phyloP scores from a whole-genome alignment of 2,888 invertebrate species.

The Orgyia antiqua region DNA sequence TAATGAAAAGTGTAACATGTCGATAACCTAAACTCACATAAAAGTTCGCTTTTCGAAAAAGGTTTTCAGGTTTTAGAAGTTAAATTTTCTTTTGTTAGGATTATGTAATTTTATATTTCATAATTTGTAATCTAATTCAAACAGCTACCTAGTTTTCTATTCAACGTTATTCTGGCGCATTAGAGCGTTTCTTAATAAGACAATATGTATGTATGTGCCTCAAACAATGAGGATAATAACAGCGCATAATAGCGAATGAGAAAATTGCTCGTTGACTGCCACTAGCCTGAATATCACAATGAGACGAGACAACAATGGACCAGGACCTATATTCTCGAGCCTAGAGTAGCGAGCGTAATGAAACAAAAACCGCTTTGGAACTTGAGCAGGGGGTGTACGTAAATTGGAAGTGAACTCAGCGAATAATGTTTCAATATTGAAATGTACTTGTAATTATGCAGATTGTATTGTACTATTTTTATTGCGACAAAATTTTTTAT shows the following conservation, averaged over 20 bases:
- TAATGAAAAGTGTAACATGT: too few relatives aligned
- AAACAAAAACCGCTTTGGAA: slow-evolving; percentile 61
- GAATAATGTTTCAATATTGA: slow-evolving; percentile 18
- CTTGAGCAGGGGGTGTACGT: slow-evolving; percentile 57
- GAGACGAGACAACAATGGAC: slow-evolving; percentile 58
- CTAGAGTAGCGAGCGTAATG: slow-evolving; percentile 53
- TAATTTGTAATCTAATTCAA: slow-evolving; percentile 8
- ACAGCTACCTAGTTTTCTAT: slow-evolving; percentile 22
- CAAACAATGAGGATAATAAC: slow-evolving; percentile 68
- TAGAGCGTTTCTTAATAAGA: slow-evolving; percentile 41
- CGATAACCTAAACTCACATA: too few relatives aligned
- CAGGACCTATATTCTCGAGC: slow-evolving; percentile 56
- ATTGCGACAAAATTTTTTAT: too few relatives aligned
- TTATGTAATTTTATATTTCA: too few relatives aligned
- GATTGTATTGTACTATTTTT: too few relatives aligned
- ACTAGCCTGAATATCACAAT: slow-evolving; percentile 61
- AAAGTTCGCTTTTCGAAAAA: too few relatives aligned
- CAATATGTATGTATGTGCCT: slow-evolving; percentile 56
- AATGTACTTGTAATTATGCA: slow-evolving; percentile 12
- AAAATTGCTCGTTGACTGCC: slow-evolving; percentile 69
- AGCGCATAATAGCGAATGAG: slow-evolving; percentile 66
- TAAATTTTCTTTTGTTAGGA: too few relatives aligned
- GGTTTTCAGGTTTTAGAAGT: too few relatives aligned
- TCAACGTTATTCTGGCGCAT: slow-evolving; percentile 27
- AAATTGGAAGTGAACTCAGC: slow-evolving; percentile 39